Conservation (phyloP, 92 coral and sea anemone species). For the Actinostola sp. region DNA sequence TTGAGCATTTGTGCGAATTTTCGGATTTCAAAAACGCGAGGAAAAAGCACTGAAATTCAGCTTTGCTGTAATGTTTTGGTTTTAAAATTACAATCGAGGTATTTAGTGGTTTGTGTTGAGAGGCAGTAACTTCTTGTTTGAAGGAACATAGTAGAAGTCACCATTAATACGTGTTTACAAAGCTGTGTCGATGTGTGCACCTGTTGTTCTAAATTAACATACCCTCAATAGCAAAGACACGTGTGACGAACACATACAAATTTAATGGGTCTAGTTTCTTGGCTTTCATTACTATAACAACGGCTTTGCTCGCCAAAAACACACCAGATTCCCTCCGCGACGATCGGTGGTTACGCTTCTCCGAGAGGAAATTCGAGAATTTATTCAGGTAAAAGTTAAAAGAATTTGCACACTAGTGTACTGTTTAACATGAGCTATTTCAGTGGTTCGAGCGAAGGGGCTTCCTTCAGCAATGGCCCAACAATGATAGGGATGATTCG, state of each 20-base stretch:
- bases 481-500: slow-evolving; percentile 95
- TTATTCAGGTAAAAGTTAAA: neutral
- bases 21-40: too few species aligned
- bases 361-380: neutral
- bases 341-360: neutral
- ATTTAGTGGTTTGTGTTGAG: too few species aligned
- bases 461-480: slow-evolving; percentile 70
- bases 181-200: too few species aligned
- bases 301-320: slow-evolving; percentile 20
- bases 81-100: too few species aligned
- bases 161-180: too few species aligned
- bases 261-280: slow-evolving; percentile 47
- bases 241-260: slow-evolving; percentile 45
- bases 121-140: too few species aligned
- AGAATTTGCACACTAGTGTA: neutral
- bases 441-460: slow-evolving; percentile 46
- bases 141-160: too few species aligned
- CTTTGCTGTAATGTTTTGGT: too few species aligned
- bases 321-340: slow-evolving; percentile 2
- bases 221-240: slow-evolving; percentile 6
- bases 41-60: too few species aligned
- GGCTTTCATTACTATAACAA: slow-evolving; percentile 81
- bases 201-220: too few species aligned
- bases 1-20: too few species aligned
- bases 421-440: slow-evolving; percentile 7